A percentile compares a stretch with the other conserved stretches of the same genome.
Conservation (phyloP, 2,113 vertebrate species). For the Melanerpes aurifrons region DNA sequence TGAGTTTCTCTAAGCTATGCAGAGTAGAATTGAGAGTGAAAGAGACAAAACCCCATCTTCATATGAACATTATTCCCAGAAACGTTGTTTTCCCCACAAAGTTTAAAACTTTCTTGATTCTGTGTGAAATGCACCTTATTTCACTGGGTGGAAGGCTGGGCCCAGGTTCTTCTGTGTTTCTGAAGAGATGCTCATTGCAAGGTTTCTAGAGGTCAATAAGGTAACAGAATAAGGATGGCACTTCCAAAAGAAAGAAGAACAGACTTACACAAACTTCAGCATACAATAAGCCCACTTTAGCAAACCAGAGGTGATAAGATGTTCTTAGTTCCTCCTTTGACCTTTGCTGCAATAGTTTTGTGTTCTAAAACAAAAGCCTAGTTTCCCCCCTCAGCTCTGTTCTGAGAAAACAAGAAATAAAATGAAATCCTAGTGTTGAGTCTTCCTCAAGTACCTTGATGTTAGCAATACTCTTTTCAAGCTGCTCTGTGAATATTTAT, state of each 20-base stretch:
- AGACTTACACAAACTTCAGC: not conserved
- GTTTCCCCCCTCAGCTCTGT: not conserved
- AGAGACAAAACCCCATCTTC: not conserved
- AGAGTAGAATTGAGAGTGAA: not conserved
- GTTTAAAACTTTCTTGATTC: not conserved
- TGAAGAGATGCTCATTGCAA: not conserved
- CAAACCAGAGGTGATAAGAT: not conserved
- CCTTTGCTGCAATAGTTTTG: not conserved
- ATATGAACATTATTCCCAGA: not conserved
- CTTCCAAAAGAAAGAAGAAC: not conserved
- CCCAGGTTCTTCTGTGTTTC: not conserved
- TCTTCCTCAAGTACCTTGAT: not conserved
- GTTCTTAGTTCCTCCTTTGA: not conserved
- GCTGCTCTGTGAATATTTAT: not conserved
- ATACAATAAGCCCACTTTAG: not conserved
- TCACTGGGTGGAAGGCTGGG: not conserved
- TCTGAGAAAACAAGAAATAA: not conserved
- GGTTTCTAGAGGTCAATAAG: not conserved
- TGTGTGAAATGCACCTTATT: not conserved
- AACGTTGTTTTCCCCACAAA: not conserved
- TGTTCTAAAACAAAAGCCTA: not conserved
- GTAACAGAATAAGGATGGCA: not conserved
- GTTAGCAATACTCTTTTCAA: constrained; percentile 2
- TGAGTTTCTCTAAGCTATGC: not conserved
- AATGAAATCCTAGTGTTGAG: not conserved